These are phyloP conservation scores for Dascillus cervinus DNA, from an alignment of 2,888 invertebrate species.

Conservation along the genomic window DNA sequence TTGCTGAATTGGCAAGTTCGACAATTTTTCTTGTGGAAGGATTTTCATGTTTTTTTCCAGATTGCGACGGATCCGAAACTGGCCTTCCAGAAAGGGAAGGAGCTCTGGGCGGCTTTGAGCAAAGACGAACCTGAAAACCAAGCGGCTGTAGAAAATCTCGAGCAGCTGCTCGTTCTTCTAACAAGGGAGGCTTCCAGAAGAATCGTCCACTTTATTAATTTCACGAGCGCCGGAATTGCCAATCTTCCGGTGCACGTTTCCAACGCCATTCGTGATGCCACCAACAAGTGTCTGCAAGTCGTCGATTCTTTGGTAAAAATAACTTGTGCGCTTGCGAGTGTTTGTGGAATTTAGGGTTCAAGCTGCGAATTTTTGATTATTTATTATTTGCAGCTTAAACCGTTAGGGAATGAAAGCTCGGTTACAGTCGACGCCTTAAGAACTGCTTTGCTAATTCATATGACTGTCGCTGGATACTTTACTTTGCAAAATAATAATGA, in stretches of 20 bases:
- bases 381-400: too few relatives aligned
- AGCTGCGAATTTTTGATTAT: too few relatives aligned
- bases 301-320: constrained; percentile 58
- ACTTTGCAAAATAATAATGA: constrained; percentile 18
- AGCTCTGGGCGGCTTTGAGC: constrained; percentile 63
- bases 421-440: constrained; percentile 28
- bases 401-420: too few relatives aligned
- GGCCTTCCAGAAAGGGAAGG: constrained; percentile 65
- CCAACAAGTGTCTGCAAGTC: constrained; percentile 51
- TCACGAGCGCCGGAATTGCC: constrained; percentile 50
- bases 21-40: neutral
- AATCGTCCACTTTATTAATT: constrained; percentile 72
- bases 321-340: too few relatives aligned
- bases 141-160: constrained; percentile 68
- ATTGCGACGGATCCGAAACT: constrained; percentile 70
- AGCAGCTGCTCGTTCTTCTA: constrained; percentile 67
- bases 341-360: too few relatives aligned
- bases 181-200: constrained; percentile 71
- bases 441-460: constrained; percentile 25
- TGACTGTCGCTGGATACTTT: constrained; percentile 24
- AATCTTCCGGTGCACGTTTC: constrained; percentile 48
- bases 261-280: constrained; percentile 22
- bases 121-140: constrained; percentile 80
- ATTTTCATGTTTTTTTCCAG: constrained; percentile 40
- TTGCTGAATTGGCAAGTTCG: constrained; percentile 64